These are phyloP conservation scores for Diachasma alloeum DNA, from an alignment of 1,140 invertebrate genomes.

Conservation along the genomic window DNA sequence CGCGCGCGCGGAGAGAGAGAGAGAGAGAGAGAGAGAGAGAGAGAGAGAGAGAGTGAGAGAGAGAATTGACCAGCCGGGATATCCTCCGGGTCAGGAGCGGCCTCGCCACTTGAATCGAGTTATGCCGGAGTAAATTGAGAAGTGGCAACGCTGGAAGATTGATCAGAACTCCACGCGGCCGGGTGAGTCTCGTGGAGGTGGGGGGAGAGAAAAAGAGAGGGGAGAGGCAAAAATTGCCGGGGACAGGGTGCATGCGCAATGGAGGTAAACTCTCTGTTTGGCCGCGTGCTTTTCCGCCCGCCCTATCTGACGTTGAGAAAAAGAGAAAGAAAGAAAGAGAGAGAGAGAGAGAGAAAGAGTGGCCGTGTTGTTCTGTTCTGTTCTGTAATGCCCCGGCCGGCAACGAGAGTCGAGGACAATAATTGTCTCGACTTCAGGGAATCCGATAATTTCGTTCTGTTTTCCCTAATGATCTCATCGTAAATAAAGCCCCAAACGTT, in stretches of 20 bases:
- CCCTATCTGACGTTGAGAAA: background rate
- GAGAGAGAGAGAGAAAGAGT: background rate
- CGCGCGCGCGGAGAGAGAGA: too few species aligned
- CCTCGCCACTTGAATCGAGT: background rate
- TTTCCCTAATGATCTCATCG: background rate
- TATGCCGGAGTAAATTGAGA: slow-evolving; percentile 18
- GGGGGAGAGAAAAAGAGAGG: background rate
- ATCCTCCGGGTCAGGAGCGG: slow-evolving; percentile 42
- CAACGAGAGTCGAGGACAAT: background rate
- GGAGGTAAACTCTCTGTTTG: slow-evolving; percentile 36
- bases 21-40: too few species aligned
- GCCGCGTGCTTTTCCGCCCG: slow-evolving; percentile 48
- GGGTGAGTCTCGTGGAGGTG: slow-evolving; percentile 41
- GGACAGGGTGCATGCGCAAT: slow-evolving; percentile 56
- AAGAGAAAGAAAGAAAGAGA: background rate
- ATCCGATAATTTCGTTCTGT: background rate
- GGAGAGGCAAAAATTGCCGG: slow-evolving; percentile 39
- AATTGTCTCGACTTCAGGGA: too few species aligned
- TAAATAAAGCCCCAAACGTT: too few species aligned
- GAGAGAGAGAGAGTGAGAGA: too few species aligned
- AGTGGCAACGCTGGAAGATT: slow-evolving; percentile 55
- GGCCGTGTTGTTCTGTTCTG: too few species aligned
- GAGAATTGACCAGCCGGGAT: background rate
- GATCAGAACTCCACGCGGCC: slow-evolving; percentile 64
- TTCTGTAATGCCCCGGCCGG: background rate